Evolutionary conservation across 2,113 vertebrate species (phyloP).

Genomic region (Aptenodytes patagonicus): DNA sequence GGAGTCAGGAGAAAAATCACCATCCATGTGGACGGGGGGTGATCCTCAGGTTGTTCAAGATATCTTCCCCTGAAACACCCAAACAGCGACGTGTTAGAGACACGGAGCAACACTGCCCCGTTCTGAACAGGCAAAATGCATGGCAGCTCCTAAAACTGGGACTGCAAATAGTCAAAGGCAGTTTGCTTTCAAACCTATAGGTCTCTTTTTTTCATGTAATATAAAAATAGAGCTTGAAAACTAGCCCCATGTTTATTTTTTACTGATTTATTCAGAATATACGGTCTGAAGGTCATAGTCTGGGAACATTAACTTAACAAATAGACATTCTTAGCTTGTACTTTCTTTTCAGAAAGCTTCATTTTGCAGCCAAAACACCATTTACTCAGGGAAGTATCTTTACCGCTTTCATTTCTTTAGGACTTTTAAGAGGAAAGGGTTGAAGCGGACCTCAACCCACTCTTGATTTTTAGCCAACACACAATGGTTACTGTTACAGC

Average conservation of each 20-base stretch:
- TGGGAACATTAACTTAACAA: neutral
- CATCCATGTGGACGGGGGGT: neutral
- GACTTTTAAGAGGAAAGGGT: neutral
- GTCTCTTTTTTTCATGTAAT: neutral
- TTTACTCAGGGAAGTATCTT: neutral
- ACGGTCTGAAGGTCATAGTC: neutral
- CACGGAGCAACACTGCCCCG: neutral
- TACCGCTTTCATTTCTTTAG: neutral
- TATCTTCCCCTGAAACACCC: neutral
- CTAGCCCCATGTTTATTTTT: neutral
- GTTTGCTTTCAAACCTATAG: neutral
- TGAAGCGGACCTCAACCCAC: neutral
- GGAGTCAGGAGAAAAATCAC: neutral
- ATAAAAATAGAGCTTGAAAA: neutral
- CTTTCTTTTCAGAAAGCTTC: neutral
- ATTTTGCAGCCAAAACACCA: neutral
- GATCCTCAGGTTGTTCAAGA: neutral
- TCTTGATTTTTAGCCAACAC: neutral
- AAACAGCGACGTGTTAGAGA: fast-evolving
- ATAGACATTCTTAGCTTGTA: neutral
- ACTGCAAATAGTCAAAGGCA: neutral
- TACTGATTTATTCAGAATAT: neutral
- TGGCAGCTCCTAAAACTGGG: neutral
- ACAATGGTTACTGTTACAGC: neutral
- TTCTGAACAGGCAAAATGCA: neutral